A percentile compares a stretch with the other conserved stretches of the same genome.
Conservation (phyloP, 2,888 invertebrate genomes). For the Amiota mariae region DNA sequence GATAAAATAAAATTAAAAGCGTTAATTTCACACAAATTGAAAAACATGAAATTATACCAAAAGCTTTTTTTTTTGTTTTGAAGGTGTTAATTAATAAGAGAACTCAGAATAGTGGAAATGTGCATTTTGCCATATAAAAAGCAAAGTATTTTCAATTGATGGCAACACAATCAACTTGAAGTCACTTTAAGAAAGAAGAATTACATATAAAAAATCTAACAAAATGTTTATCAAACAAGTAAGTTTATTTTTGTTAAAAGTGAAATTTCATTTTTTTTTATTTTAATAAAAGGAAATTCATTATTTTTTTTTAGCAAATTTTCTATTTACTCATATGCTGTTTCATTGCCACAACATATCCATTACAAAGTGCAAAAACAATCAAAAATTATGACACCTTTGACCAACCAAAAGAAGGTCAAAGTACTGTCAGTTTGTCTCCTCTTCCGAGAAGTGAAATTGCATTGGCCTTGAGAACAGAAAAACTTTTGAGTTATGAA, state of each 20-base stretch:
- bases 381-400: not conserved
- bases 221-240: conserved; percentile 38
- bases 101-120: conserved; percentile 10
- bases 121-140: conserved; percentile 52
- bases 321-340: conserved; percentile 43
- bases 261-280: not conserved
- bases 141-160: conserved; percentile 5
- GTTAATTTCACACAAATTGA: conserved; percentile 9
- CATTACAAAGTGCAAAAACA: conserved; percentile 19
- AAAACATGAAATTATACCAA: conserved; percentile 52
- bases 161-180: conserved; percentile 40
- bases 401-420: not conserved
- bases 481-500: conserved; percentile 34
- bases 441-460: not conserved
- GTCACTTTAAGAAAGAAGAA: conserved; percentile 31
- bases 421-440: not conserved
- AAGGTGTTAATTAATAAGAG: conserved; percentile 48
- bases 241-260: not conserved
- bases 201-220: not conserved
- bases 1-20: conserved; percentile 31
- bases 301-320: conserved; percentile 36
- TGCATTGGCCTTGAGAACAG: not conserved
- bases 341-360: conserved; percentile 37
- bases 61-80: not conserved
- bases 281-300: too few species aligned